Percentiles rank a stretch among this genome's conserved stretches.
Evolutionary conservation across 2,113 vertebrate genomes (phyloP).

Genomic region (Naja naja): DNA sequence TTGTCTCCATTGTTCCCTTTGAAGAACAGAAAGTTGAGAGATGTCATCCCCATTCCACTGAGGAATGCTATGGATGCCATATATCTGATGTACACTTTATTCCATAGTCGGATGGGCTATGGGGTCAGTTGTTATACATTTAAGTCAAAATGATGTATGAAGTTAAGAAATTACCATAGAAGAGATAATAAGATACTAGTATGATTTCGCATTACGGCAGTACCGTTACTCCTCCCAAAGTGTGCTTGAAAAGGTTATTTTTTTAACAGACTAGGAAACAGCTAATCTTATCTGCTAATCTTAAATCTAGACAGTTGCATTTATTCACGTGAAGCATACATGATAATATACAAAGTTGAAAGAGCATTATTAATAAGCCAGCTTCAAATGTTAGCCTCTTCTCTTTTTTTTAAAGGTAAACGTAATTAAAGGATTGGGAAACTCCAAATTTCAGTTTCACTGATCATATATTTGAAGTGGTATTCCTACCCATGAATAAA

Average conservation of each 20-base stretch:
- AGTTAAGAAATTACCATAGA: background rate
- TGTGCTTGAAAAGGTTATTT: slow-evolving; percentile 3
- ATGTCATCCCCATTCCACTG: background rate
- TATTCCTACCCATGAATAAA: background rate
- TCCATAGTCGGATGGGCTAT: background rate
- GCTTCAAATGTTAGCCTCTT: background rate
- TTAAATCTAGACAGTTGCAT: background rate
- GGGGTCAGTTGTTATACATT: background rate
- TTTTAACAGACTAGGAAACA: background rate
- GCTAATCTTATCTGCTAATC: background rate
- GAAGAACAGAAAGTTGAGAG: background rate
- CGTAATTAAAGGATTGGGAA: background rate
- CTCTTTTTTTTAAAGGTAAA: background rate
- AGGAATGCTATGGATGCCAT: background rate
- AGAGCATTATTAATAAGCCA: background rate
- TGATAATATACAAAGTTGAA: slow-evolving; percentile 3
- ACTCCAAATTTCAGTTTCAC: background rate
- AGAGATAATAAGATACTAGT: background rate
- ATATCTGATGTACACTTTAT: background rate
- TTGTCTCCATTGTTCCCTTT: background rate
- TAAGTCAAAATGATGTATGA: background rate
- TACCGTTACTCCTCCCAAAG: background rate
- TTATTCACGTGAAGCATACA: slow-evolving; percentile 4
- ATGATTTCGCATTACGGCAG: background rate
- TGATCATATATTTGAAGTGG: background rate